Evolutionary conservation across 2,888 invertebrate genomes (phyloP).

Genomic region (Anarsia innoxiella): DNA sequence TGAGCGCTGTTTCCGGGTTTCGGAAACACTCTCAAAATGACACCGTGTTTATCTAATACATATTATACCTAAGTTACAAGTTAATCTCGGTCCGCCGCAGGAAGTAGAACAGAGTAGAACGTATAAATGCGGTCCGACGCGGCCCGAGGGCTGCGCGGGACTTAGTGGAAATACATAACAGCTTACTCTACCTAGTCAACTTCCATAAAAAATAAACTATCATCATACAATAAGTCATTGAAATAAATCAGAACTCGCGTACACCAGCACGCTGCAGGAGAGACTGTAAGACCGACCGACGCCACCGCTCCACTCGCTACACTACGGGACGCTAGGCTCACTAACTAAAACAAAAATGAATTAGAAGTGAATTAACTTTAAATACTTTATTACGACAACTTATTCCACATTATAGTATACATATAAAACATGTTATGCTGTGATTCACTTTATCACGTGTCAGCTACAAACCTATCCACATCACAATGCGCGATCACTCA

Average conservation of each 20-base stretch:
- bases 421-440: conserved; percentile 73
- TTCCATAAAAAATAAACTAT: conserved; percentile 71
- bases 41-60: conserved; percentile 65
- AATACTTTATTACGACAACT: conserved; percentile 76
- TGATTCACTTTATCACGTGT: conserved; percentile 71
- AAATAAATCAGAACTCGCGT: conserved; percentile 53
- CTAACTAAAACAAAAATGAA: conserved; percentile 62
- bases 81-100: conserved; percentile 65
- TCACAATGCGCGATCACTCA: conserved; percentile 66
- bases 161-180: conserved; percentile 69
- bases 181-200: conserved; percentile 73
- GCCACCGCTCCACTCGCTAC: conserved; percentile 7
- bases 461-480: conserved; percentile 72
- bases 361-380: conserved; percentile 68
- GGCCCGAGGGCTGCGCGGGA: conserved; percentile 42
- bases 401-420: conserved; percentile 73
- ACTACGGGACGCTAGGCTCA: conserved; percentile 39
- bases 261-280: conserved; percentile 16
- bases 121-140: conserved; percentile 65
- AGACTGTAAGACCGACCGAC: conserved; percentile 20
- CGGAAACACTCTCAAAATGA: conserved; percentile 60
- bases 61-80: conserved; percentile 67
- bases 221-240: conserved; percentile 65
- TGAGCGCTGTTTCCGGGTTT: conserved; percentile 53
- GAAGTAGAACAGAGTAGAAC: conserved; percentile 39